A percentile compares a stretch with the other conserved stretches of the same genome.
phyloP scores from a whole-genome alignment of 1,140 invertebrate species.

The Geopemphigus sp. region DNA sequence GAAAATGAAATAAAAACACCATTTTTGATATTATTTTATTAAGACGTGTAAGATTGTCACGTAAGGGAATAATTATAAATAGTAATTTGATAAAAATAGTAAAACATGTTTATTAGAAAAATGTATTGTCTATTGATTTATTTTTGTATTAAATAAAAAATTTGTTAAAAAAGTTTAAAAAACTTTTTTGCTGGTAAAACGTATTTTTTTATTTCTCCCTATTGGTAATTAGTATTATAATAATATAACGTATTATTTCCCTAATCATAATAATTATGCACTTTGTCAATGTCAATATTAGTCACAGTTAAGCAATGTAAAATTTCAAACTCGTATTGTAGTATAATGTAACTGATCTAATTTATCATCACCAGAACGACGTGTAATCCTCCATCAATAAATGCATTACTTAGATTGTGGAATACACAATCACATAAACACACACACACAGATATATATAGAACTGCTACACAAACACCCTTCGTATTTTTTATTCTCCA shows the following conservation, averaged over 20 bases:
- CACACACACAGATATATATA: background rate
- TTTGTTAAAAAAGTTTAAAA: no score
- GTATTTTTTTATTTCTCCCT: background rate
- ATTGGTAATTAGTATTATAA: background rate
- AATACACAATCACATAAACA: constrained; percentile 13
- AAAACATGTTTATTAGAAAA: no score
- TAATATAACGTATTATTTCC: constrained; percentile 21
- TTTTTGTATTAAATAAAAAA: no score
- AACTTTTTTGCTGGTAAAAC: background rate
- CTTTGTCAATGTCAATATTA: constrained; percentile 45
- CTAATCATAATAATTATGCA: constrained; percentile 12
- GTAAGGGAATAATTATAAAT: no score
- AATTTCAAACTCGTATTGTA: constrained; percentile 9
- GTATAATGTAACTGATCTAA: constrained; percentile 35
- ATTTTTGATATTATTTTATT: no score
- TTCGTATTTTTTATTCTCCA: constrained; percentile 22
- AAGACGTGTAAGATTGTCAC: no score
- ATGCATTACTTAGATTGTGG: constrained; percentile 38
- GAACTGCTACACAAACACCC: constrained; percentile 26
- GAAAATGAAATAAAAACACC: no score
- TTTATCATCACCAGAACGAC: constrained; percentile 40
- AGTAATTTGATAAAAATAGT: no score
- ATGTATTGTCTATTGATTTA: no score
- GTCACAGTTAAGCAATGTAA: constrained; percentile 21
- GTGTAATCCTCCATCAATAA: constrained; percentile 47